Conservation (phyloP, 2,888 invertebrate genomes). For the Drosophila austrosaltans region DNA sequence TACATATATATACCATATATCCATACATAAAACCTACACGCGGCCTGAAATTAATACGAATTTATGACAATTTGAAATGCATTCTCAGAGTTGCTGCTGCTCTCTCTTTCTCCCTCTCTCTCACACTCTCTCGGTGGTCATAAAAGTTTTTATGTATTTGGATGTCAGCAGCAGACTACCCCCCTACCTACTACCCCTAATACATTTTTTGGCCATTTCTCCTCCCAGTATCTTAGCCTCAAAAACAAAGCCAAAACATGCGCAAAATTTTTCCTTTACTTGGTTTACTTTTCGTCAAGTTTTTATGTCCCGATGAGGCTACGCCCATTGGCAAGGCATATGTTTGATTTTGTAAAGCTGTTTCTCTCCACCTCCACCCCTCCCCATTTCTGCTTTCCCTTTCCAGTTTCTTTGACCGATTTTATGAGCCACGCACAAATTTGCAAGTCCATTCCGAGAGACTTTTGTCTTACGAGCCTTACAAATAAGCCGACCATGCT, state of each 20-base stretch:
- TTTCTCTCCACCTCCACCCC: no score
- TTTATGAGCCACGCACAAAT: slow-evolving; percentile 60
- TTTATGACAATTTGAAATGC: slow-evolving; percentile 13
- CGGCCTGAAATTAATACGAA: slow-evolving; percentile 66
- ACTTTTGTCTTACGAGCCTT: slow-evolving; percentile 54
- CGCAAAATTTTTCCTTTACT: slow-evolving; percentile 44
- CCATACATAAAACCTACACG: slow-evolving; percentile 59
- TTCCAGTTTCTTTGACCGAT: slow-evolving; percentile 56
- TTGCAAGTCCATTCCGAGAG: slow-evolving; percentile 47
- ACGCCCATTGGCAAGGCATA: slow-evolving; percentile 49
- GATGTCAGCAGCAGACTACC: slow-evolving; percentile 1
- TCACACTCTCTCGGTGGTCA: not conserved
- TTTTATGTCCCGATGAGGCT: slow-evolving; percentile 52
- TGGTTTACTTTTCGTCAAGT: slow-evolving; percentile 8
- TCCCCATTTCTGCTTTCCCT: no score
- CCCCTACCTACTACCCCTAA: not conserved
- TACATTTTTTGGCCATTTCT: not conserved
- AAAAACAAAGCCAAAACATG: slow-evolving; percentile 38
- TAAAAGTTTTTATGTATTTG: slow-evolving; percentile 12
- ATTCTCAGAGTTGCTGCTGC: slow-evolving; percentile 6
- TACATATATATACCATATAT: not conserved
- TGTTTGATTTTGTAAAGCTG: slow-evolving; percentile 46
- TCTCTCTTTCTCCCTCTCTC: not conserved
- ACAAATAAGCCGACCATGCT: not conserved
- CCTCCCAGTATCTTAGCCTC: slow-evolving; percentile 33